Base-by-base conservation (phyloP, 2,888 invertebrate species). In the Lepeophtheirus nordmannii region DNA sequence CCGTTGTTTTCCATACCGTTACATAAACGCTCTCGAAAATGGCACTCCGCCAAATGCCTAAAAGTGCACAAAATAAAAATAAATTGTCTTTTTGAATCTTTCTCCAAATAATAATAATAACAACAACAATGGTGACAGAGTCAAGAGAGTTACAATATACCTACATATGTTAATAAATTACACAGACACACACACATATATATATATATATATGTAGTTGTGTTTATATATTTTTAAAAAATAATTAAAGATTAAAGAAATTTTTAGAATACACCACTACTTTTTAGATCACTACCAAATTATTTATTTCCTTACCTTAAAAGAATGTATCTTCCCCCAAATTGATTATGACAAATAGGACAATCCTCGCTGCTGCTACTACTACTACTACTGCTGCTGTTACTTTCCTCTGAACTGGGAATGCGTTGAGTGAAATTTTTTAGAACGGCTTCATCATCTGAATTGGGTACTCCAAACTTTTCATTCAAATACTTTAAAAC, bases 11-110 rank as follows among this genome's bases (percentile, higher is more conserved):
- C 38, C 22, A 66, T 20, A 46, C 59, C 59, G 30, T 61, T 30
- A 40, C 59, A 66, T 58, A 66, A 58, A 14, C 66, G 23, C 17
- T 66, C 66, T 2, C 59, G 58, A 40, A 60, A 66, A 60, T 66
- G 66, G 46, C 58, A 58, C 23, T 66, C 66, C 38, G 66, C 66
- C 60, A 66, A 37, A 41, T 66, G 66, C 22, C 66, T 38, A 17
- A 61, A 30, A 30, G 30, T 30, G 30, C 30, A 30, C 30, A 23
- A 20, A 58, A 58, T 7, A 30, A 30, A 30, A 30, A 30, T 30
- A 30, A 30, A 30, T 30, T 30, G 30, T 30, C 30, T 30, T 30
- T 30, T 30, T 30, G 30, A 30, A 30, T 30, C 30, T 30, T 30
- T 30, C 30, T 30, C 30, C 30, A 30, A 30, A 30, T 30, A 30